Evolutionary conservation across 2,113 vertebrate species (phyloP).

Genomic region (Cavia porcellus): DNA sequence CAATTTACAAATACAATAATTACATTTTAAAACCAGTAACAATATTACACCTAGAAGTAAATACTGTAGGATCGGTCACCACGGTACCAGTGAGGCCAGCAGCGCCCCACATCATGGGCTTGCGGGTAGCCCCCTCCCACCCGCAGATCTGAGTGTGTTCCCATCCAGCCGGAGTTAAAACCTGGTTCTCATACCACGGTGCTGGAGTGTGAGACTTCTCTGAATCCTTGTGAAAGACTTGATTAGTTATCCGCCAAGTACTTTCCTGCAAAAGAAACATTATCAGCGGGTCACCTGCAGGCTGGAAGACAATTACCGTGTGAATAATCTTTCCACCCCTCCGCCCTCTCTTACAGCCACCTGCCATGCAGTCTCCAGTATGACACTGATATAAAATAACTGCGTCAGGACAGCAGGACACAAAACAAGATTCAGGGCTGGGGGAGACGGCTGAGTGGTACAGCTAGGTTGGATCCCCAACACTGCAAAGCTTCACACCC

Average conservation of each 20-base stretch:
- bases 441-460: not conserved
- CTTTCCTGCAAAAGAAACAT: conserved; percentile 92
- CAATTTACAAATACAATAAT: conserved; percentile 98
- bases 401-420: not conserved
- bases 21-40: conserved; percentile 97
- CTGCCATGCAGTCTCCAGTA: too few relatives aligned
- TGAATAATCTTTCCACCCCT: not conserved
- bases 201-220: conserved; percentile 81
- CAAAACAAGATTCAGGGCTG: not conserved
- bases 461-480: not conserved
- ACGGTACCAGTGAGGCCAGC: conserved; percentile 84
- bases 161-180: conserved; percentile 86
- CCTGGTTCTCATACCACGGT: conserved; percentile 84
- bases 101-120: conserved; percentile 82
- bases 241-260: conserved; percentile 98
- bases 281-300: not conserved
- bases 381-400: not conserved
- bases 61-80: conserved; percentile 95
- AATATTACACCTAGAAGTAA: conserved; percentile 95
- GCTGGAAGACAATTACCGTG: not conserved
- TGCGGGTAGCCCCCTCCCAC: conserved; percentile 86
- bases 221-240: conserved; percentile 83
- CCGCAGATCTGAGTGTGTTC: conserved; percentile 86
- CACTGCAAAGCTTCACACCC: not conserved
- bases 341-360: not conserved